phyloP scores from a whole-genome alignment of 2,113 vertebrate species.

The Sialia sialis region DNA sequence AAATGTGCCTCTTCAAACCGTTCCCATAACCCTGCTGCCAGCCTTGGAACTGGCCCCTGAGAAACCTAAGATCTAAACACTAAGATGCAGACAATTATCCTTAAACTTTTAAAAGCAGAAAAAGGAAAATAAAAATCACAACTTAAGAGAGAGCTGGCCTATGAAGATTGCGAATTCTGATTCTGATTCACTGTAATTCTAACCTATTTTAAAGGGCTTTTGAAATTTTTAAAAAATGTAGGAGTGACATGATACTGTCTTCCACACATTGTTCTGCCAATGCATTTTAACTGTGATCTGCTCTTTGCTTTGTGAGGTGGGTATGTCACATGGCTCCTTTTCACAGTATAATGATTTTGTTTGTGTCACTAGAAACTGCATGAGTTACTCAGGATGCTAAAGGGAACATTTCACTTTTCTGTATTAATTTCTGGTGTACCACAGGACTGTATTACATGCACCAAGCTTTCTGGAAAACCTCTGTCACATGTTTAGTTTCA shows the following conservation, averaged over 20 bases:
- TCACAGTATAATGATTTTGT: neutral
- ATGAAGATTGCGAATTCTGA: neutral
- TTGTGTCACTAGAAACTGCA: neutral
- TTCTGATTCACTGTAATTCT: neutral
- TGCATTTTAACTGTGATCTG: neutral
- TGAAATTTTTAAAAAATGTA: neutral
- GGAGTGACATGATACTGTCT: neutral
- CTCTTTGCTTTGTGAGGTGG: neutral
- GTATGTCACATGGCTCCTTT: neutral
- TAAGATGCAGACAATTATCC: neutral
- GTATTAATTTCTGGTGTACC: neutral
- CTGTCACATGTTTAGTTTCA: neutral
- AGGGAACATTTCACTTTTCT: neutral
- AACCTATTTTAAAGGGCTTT: neutral
- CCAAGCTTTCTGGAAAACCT: neutral
- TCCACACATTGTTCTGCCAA: neutral
- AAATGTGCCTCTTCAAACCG: slow-evolving; percentile 4
- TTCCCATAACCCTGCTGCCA: neutral
- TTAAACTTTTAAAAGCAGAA: neutral
- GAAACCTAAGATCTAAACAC: neutral
- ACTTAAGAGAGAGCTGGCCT: neutral
- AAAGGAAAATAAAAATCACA: neutral
- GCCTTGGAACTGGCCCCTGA: neutral
- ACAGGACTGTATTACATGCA: neutral
- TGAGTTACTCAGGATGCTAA: neutral